Evolutionary conservation across 2,888 invertebrate genomes (phyloP).

Genomic region (Tinea pellionella): DNA sequence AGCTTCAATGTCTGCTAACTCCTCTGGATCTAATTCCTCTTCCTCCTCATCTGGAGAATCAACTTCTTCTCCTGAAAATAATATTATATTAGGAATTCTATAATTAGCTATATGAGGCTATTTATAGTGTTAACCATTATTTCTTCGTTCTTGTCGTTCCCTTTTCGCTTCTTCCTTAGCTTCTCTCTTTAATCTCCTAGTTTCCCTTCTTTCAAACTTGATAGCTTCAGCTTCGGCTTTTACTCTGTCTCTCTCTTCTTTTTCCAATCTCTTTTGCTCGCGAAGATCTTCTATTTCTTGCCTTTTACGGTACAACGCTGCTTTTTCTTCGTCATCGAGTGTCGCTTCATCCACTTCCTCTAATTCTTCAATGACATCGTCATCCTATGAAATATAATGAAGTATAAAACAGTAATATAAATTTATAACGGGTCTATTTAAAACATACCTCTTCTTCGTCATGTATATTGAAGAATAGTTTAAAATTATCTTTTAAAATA

Average conservation of each 20-base stretch:
- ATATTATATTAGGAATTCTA: background rate
- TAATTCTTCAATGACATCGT: constrained; percentile 38
- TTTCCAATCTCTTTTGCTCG: constrained; percentile 34
- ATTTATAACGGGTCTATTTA: background rate
- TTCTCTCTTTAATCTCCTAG: constrained; percentile 41
- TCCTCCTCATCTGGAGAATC: constrained; percentile 56
- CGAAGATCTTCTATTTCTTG: constrained; percentile 30
- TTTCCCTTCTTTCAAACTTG: constrained; percentile 44
- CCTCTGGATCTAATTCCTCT: constrained; percentile 43
- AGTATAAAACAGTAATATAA: background rate
- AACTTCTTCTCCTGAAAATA: constrained; percentile 40
- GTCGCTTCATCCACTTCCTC: constrained; percentile 55
- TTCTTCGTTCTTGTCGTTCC: constrained; percentile 40
- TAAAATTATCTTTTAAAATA: constrained; percentile 74
- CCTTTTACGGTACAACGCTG: constrained; percentile 35
- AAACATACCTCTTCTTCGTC: constrained; percentile 49
- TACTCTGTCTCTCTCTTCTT: constrained; percentile 33
- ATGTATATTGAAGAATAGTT: constrained; percentile 75
- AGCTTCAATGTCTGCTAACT: constrained; percentile 51
- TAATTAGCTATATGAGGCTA: background rate
- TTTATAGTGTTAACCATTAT: constrained; percentile 16
- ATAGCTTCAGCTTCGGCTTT: constrained; percentile 34
- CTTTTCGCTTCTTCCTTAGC: constrained; percentile 34
- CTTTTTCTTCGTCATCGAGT: constrained; percentile 51
- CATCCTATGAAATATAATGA: constrained; percentile 25